Conservation (phyloP, 2,113 vertebrate genomes). For the Myxocyprinus asiaticus region DNA sequence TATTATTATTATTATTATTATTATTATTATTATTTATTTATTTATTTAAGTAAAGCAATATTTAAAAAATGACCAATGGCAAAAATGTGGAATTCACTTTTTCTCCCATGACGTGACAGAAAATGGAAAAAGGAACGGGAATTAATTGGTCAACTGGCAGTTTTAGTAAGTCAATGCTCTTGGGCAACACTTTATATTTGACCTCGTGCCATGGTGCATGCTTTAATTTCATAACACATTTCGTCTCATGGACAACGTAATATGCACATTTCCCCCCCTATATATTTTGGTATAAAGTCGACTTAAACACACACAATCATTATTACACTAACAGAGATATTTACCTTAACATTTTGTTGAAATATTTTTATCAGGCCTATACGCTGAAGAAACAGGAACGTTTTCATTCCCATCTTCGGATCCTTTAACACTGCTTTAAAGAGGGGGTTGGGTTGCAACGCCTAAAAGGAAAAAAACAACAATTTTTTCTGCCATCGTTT, state of each 20-base stretch:
- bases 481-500: conserved; percentile 62
- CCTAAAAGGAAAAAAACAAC: conserved; percentile 75
- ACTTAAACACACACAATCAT: conserved; percentile 52
- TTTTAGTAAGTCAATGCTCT: conserved; percentile 19
- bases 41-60: too few relatives aligned
- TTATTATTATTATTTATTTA: neutral
- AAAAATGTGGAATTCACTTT: neutral
- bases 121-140: neutral
- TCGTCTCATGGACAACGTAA: conserved; percentile 28
- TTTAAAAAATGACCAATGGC: too few relatives aligned
- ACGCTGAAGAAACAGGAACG: conserved; percentile 69
- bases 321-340: conserved; percentile 71
- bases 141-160: conserved; percentile 1
- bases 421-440: conserved; percentile 72
- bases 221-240: conserved; percentile 51
- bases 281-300: too few relatives aligned
- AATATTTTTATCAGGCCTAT: conserved; percentile 78
- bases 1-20: neutral
- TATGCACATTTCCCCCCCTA: too few relatives aligned
- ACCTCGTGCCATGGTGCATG: conserved; percentile 73
- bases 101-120: neutral
- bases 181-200: conserved; percentile 57
- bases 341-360: conserved; percentile 79
- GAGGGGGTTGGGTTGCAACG: conserved; percentile 66
- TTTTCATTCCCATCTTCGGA: conserved; percentile 79